Base-by-base conservation (phyloP, 1,140 invertebrate genomes). In the Himalopsyche phryganea region DNA sequence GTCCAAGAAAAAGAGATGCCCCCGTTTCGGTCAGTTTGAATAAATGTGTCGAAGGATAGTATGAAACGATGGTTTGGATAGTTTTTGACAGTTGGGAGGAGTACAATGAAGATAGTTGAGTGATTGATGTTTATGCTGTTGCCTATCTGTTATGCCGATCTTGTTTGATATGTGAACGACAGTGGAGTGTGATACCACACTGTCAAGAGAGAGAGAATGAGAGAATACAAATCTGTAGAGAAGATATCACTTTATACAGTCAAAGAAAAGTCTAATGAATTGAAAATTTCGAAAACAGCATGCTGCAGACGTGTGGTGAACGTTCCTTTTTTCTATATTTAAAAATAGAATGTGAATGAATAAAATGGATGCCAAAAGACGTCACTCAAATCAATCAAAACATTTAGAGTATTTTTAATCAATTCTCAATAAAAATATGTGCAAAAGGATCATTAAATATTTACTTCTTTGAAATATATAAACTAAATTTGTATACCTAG, bases 211-310 rank as follows among this genome's bases (percentile, higher is more conserved):
- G n/a, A 28, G 3, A 45, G 42, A 17, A 17, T 15, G 7, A 3
- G 7, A 3, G 10, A 15, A 17, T 17, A 45, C 7, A 42, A 28
- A 28, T 28, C 23, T 28, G 23, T 28, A 28, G 3, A 28, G 23
- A 28, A 17, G 18, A 19, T 6, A 11, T 45, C 18, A 28, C 23
- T 28, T 28, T 28, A 9, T 28, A 42, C 15, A 17, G 17, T 17
- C 42, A 45, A 45, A 17, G 18, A 11, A 19, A 19, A 45, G n/a
- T 1, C 46, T 45, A 54, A 54, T 19, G 32, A 45, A 41, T 33
- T 42, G 50, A 36, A 57, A 28, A 57, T 33, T 41, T 41, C 10
- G 54, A 50, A 42, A 44, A 57, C 36, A 57, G 54, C 54, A 57
- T 57, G 54, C 54, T 57, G 32, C 23, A 28, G 23, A 28, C 23